phyloP scores from a whole-genome alignment of 2,113 vertebrate genomes.

The Suncus etruscus region DNA sequence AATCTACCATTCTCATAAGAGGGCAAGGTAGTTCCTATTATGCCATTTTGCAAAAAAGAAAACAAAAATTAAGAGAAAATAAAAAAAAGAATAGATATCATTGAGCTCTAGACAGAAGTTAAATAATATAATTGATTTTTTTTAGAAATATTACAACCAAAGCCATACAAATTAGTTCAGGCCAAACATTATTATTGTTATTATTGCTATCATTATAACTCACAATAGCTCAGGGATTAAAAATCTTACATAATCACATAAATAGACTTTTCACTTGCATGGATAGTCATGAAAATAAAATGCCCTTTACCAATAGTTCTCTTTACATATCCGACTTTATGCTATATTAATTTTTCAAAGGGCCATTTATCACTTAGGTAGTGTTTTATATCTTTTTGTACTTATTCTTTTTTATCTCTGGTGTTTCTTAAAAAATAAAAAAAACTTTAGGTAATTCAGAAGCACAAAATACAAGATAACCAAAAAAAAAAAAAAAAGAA shows the following conservation, averaged over 20 bases:
- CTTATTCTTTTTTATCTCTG: neutral
- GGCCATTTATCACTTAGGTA: neutral
- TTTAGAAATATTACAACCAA: neutral
- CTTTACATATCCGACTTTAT: neutral
- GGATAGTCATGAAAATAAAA: neutral
- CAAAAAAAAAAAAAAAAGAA: conserved; percentile 41
- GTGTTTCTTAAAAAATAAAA: neutral
- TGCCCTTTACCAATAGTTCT: neutral
- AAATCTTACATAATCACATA: neutral
- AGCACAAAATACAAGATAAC: neutral
- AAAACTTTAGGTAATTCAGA: conserved; percentile 39
- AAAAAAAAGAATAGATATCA: neutral
- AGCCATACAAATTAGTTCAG: neutral
- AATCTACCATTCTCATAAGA: neutral
- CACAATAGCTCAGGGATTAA: neutral
- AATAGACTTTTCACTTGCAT: neutral
- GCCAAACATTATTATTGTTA: neutral
- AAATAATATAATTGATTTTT: conserved; percentile 7
- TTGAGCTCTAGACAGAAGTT: conserved; percentile 10
- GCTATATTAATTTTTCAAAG: neutral
- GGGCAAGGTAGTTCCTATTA: neutral
- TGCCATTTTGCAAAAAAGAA: neutral
- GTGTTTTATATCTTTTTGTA: neutral
- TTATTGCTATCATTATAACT: neutral
- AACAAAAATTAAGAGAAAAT: neutral